Percentiles rank a stretch among this genome's conserved stretches.
Conservation (phyloP, 2,888 invertebrate species). For the Xylota segnis region DNA sequence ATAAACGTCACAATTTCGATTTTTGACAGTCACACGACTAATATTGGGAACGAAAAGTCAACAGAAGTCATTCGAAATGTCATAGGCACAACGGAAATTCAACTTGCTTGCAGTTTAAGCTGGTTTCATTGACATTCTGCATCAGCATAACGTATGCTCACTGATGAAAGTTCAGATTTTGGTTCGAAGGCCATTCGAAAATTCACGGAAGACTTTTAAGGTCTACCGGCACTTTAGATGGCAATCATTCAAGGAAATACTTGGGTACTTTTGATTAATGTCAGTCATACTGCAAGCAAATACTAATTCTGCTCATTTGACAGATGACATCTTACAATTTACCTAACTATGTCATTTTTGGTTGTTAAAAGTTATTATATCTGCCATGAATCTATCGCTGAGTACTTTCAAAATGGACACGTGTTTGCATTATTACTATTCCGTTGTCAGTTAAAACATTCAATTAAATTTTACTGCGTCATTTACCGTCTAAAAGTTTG, state of each 20-base stretch:
- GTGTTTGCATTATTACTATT: slow-evolving; percentile 33
- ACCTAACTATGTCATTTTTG: not conserved
- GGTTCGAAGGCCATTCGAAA: not conserved
- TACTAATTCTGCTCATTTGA: too few species aligned
- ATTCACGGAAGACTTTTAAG: not conserved
- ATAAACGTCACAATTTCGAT: too few species aligned
- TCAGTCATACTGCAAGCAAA: too few species aligned
- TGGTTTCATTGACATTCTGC: too few species aligned
- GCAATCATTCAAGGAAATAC: not conserved
- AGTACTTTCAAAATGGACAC: slow-evolving; percentile 26
- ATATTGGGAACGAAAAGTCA: too few species aligned
- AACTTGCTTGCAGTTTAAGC: too few species aligned
- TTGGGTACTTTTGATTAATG: not conserved
- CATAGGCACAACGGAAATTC: too few species aligned
- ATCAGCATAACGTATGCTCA: not conserved
- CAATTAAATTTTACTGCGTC: slow-evolving; percentile 37
- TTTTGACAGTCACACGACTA: too few species aligned
- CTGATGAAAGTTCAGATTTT: not conserved
- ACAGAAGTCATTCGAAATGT: too few species aligned
- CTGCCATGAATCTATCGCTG: not conserved
- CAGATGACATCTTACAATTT: not conserved
- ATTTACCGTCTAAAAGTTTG: slow-evolving; percentile 21
- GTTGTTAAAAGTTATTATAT: not conserved
- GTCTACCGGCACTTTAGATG: not conserved
- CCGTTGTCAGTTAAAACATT: slow-evolving; percentile 20